Percentiles rank a stretch among this genome's conserved stretches.
These are phyloP conservation scores for Hybognathus amarus DNA, from an alignment of 2,797 vertebrate species.

Conservation along the genomic window DNA sequence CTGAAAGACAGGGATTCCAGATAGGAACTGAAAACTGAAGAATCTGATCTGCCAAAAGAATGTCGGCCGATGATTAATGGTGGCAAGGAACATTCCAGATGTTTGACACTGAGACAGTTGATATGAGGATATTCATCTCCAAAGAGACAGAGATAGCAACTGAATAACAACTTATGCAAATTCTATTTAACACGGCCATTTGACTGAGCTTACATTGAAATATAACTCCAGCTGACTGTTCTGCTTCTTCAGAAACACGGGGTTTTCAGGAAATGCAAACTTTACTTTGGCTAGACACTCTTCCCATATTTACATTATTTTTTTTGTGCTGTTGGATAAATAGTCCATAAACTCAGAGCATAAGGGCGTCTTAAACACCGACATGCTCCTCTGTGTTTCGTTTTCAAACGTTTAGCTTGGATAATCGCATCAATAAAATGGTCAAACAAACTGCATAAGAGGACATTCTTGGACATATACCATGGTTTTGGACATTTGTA, in stretches of 20 bases:
- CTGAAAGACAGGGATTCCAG: conserved; percentile 29
- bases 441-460: background rate
- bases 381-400: background rate
- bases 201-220: background rate
- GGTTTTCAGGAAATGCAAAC: background rate
- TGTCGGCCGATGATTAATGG: conserved; percentile 15
- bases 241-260: background rate
- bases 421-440: background rate
- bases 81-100: conserved; percentile 11
- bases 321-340: conserved; percentile 23
- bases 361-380: background rate
- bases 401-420: conserved; percentile 2
- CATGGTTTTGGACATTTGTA: background rate
- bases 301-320: conserved; percentile 19
- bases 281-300: background rate
- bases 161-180: conserved; percentile 12
- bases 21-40: conserved; percentile 20
- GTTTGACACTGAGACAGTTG: conserved; percentile 8
- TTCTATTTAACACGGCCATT: background rate
- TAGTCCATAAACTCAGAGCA: background rate
- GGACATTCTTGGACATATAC: background rate
- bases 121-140: conserved; percentile 28
- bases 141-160: background rate
- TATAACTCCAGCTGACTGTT: background rate
- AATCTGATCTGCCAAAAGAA: conserved; percentile 39